Percentiles rank a stretch among this genome's conserved stretches.
phyloP scores from a whole-genome alignment of 1,140 invertebrate genomes.

The Lasioglossum baleicum region DNA sequence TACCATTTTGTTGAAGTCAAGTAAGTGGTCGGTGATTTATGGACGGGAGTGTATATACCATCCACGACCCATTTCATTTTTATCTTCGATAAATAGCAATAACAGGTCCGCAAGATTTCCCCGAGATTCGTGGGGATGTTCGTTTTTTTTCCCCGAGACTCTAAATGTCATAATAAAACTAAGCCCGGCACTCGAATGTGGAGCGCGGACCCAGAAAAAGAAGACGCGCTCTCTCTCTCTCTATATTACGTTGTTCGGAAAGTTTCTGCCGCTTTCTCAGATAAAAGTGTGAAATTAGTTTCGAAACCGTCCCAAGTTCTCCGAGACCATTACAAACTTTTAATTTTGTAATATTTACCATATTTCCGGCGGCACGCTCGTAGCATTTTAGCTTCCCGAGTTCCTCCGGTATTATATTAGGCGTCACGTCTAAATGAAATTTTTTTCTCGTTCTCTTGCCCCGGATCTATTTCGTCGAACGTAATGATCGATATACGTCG shows the following conservation, averaged over 20 bases:
- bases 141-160: too few species aligned
- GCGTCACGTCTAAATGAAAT: neutral
- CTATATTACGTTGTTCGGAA: slow-evolving; percentile 22
- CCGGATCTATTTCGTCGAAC: too few species aligned
- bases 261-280: slow-evolving; percentile 17
- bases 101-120: too few species aligned
- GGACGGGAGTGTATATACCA: too few species aligned
- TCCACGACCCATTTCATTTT: too few species aligned
- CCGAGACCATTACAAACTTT: neutral
- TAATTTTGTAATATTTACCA: slow-evolving; percentile 13
- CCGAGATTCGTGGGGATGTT: too few species aligned
- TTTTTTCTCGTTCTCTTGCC: neutral
- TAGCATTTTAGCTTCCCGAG: neutral
- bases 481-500: too few species aligned
- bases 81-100: too few species aligned
- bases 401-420: neutral
- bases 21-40: too few species aligned
- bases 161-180: neutral
- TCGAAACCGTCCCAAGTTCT: slow-evolving; percentile 12
- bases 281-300: slow-evolving; percentile 34
- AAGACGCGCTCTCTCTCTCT: neutral
- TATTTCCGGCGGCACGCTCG: neutral
- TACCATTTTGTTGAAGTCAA: too few species aligned
- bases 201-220: slow-evolving; percentile 3
- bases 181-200: neutral